Evolutionary conservation across 2,888 invertebrate genomes (phyloP).

Genomic region (Cordylochernes scorpioides): DNA sequence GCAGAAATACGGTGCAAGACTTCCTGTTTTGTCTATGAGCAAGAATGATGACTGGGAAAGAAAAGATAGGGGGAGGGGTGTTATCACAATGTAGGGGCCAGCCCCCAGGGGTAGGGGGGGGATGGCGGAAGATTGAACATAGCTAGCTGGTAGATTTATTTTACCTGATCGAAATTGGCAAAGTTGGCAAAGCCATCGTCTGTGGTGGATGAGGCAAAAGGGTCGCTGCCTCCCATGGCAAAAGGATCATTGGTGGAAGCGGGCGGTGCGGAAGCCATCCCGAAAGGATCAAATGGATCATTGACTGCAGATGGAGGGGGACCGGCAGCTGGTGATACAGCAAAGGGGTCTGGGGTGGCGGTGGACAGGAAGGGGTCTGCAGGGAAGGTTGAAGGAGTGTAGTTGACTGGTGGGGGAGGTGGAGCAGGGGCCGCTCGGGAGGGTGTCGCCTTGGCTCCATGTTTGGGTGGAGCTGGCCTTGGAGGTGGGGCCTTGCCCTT

Average conservation of each 20-base stretch:
- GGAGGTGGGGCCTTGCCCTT: conserved; percentile 57
- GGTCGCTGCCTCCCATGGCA: conserved; percentile 7
- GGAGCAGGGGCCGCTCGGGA: conserved; percentile 13
- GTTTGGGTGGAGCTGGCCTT: conserved; percentile 35
- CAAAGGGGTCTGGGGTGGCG: too few species aligned
- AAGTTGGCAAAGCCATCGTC: conserved; percentile 15
- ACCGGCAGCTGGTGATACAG: conserved; percentile 5
- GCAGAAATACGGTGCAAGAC: too few species aligned
- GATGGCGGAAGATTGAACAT: too few species aligned
- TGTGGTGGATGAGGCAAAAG: conserved; percentile 11
- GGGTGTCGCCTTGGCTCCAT: conserved; percentile 10
- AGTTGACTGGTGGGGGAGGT: conserved; percentile 2
- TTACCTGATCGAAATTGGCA: conserved; percentile 15
- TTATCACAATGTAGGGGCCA: too few species aligned
- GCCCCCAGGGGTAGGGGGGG: too few species aligned
- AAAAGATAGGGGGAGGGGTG: too few species aligned
- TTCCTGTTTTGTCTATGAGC: too few species aligned
- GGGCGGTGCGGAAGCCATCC: conserved; percentile 2
- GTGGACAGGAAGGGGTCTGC: too few species aligned
- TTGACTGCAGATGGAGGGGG: conserved; percentile 4
- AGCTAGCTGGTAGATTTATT: too few species aligned
- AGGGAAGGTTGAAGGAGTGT: too few species aligned
- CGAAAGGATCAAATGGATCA: conserved; percentile 1
- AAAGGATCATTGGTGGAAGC: conserved; percentile 8
- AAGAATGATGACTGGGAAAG: too few species aligned